phyloP scores from a whole-genome alignment of 2,113 vertebrate species.

The Bujurquina vittata region DNA sequence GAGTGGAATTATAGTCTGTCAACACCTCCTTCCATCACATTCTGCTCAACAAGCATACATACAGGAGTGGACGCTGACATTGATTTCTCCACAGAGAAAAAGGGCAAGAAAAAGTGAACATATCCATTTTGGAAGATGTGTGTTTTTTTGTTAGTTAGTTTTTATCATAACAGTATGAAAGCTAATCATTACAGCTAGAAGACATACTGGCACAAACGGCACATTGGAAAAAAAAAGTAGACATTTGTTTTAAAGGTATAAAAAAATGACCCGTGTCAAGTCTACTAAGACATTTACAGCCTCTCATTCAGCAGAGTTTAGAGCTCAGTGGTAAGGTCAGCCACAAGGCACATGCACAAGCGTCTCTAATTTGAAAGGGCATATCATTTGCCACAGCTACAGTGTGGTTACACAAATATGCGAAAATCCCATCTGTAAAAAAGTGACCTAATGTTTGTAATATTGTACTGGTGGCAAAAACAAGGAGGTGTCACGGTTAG shows the following conservation, averaged over 20 bases:
- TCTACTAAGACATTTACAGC: neutral
- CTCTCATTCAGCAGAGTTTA: neutral
- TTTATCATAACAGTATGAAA: neutral
- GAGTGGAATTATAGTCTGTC: slow-evolving; percentile 44
- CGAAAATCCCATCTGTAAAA: too few species aligned
- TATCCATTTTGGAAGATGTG: neutral
- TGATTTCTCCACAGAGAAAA: slow-evolving; percentile 29
- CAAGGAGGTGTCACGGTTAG: too few species aligned
- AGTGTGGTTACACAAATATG: neutral
- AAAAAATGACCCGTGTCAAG: neutral
- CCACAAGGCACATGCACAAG: too few species aligned
- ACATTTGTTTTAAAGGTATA: neutral
- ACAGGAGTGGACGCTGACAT: slow-evolving; percentile 32
- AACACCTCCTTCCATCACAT: neutral
- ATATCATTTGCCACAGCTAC: neutral
- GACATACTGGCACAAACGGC: neutral
- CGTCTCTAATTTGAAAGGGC: neutral
- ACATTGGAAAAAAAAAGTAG: neutral
- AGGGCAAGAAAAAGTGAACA: neutral
- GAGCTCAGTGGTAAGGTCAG: neutral
- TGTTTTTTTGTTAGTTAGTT: neutral
- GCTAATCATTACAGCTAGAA: neutral
- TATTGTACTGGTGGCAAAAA: neutral
- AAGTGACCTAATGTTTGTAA: too few species aligned
- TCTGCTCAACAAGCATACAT: neutral